phyloP scores from a whole-genome alignment of 2,888 invertebrate species.

The Melanostoma scalare region DNA sequence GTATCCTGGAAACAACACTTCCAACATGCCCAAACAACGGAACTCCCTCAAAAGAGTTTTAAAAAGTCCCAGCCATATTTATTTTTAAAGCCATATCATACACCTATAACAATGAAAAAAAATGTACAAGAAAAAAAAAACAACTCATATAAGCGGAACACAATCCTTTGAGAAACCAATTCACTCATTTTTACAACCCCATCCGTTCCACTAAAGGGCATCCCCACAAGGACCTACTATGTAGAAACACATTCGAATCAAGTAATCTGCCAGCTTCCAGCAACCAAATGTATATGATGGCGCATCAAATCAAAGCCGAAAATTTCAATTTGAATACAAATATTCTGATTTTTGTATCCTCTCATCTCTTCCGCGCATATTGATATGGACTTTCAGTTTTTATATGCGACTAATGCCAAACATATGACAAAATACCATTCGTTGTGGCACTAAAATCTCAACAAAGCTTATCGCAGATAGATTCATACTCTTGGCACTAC shows the following conservation, averaged over 20 bases:
- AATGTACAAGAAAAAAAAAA: background rate
- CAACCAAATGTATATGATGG: constrained; percentile 21
- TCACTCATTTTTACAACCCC: background rate
- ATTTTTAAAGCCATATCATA: background rate
- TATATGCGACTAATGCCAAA: constrained; percentile 34
- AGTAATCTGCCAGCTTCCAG: too few relatives aligned
- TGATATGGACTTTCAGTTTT: constrained; percentile 55
- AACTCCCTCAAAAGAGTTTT: background rate
- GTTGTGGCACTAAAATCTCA: constrained; percentile 27
- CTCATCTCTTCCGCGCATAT: background rate
- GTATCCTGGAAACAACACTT: too few relatives aligned
- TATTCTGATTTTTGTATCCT: constrained; percentile 39
- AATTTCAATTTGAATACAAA: constrained; percentile 58
- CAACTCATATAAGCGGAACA: too few relatives aligned
- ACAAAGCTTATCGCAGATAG: background rate
- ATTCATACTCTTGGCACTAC: background rate
- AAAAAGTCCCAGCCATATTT: background rate
- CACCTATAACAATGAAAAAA: background rate
- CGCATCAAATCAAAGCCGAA: constrained; percentile 54
- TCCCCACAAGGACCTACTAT: background rate
- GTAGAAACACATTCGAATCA: too few relatives aligned
- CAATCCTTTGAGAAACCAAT: background rate
- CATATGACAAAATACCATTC: constrained; percentile 26
- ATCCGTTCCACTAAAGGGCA: background rate
- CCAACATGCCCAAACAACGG: too few relatives aligned